Base-by-base conservation (phyloP, 2,888 invertebrate genomes). In the Thera britannica region DNA sequence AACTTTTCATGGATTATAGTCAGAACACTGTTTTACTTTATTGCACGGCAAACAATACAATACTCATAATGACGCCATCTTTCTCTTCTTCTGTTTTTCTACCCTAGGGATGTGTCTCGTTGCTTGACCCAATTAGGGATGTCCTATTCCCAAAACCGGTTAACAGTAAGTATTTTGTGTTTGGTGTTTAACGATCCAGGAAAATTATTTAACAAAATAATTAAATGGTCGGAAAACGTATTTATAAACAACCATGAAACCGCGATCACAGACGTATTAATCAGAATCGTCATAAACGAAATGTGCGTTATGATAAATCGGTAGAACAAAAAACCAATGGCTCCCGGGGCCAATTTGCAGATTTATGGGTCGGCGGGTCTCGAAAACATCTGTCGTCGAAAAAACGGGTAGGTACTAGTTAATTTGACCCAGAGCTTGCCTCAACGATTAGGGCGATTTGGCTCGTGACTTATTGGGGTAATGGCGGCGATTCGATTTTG, bases 211-310 rank as follows among this genome's bases (percentile, higher is more conserved):
- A n/a, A n/a, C n/a, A n/a, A n/a, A 41, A 41, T 41, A 1, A 41
- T 41, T 9, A 57, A 70, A 59, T 57, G 59, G 60, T 59, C 62
- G 57, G 56, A 59, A 65, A 62, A 60, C 51, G 44, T 46, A 9
- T 46, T 4, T 23, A 62, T 72, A 70, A 75, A 71, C 72, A 74
- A 72, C 72, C 65, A 72, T 4, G 23, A 59, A 54, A 51, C 72
- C 68, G 68, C 71, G 77, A 78, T 82, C 80, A 81, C 84, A 87
- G 87, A 88, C 86, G 75, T 85, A 90, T 90, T 91, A 88, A 92
- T 90, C 89, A 88, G 79, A 81, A 70, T 77, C 80, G 85, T 89
- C 89, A 89, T 91, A 90, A 91, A 88, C 83, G 86, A 88, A 90
- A 90, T 87, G 84, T 87, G 90, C 81, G 83, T 79, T 81, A 79